Base-by-base conservation (phyloP, 2,888 invertebrate species). In the Campaea margaritaria region DNA sequence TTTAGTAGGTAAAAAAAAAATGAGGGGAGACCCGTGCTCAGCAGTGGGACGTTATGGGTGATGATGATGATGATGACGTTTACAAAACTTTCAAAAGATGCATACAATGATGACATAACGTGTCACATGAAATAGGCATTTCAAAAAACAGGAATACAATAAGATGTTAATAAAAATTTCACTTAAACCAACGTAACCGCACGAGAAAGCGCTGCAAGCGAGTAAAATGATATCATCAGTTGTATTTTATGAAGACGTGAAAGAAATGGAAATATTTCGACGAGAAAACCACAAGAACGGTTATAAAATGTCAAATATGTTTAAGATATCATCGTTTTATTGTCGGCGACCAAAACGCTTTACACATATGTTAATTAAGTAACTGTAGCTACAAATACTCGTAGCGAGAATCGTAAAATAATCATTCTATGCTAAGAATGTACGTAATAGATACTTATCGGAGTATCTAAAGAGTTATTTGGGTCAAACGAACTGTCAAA, bases 161-260 rank as follows among this genome's bases (percentile, higher is more conserved):
- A 36, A 36, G n/a, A 2, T 36, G 59, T 73, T 67, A 67, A 72
- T 68, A 74, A 74, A 69, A 28, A 15, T 66, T 63, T 71, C 73
- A 77, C 68, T 69, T 71, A 66, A 68, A 65, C 69, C 69, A 69
- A 68, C 70, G 71, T 69, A 74, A 81, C 65, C 62, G 12, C 31
- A 47, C 57, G 73, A 69, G 79, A 77, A 81, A 80, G 76, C 67
- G 59, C 56, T 48, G 13, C 13, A n/a, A n/a, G 8, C 48, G 36
- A 45, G 55, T 46, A 28, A 51, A 46, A 13, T 45, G 65, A 64
- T 68, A 63, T 21, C 56, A 70, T 68, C 66, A 66, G 46, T 59
- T 45, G 46, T 58, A 60, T 58, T 58, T 58, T 58, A 53, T 48
- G 58, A 54, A 58, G 61, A 67, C 62, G 63, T 62, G 65, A 62